phyloP scores from a whole-genome alignment of 2,888 invertebrate species.

The Pegoplata infirma region DNA sequence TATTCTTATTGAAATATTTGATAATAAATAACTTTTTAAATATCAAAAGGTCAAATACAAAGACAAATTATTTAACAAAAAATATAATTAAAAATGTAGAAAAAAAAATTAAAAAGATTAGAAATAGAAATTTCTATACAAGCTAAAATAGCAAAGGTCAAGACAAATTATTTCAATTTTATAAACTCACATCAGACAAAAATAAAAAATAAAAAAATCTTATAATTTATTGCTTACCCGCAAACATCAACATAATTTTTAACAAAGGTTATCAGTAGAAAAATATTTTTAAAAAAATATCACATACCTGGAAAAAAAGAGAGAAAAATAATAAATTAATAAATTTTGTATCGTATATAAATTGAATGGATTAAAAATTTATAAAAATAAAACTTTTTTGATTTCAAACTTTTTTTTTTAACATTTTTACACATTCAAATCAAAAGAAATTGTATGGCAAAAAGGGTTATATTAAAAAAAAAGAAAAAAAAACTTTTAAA shows the following conservation, averaged over 20 bases:
- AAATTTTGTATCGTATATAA: background rate
- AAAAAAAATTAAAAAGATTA: no score
- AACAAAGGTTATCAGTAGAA: background rate
- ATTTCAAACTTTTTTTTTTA: conserved; percentile 2
- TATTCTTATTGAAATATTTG: background rate
- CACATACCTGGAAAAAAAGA: conserved; percentile 32
- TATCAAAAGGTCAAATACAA: background rate
- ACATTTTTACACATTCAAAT: background rate
- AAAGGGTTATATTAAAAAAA: background rate
- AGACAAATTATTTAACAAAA: background rate
- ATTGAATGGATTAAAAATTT: conserved; percentile 1
- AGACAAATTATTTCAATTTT: background rate
- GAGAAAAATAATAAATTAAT: background rate
- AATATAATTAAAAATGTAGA: background rate
- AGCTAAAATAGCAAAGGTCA: background rate
- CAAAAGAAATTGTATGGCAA: background rate
- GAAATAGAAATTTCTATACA: background rate
- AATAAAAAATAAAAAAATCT: no score
- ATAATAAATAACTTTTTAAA: background rate
- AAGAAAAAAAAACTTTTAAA: no score
- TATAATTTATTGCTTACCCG: background rate
- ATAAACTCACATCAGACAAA: no score
- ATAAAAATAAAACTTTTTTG: background rate
- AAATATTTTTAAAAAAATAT: background rate
- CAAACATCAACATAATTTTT: background rate